A percentile compares a stretch with the other conserved stretches of the same genome.
Evolutionary conservation across 2,113 vertebrate genomes (phyloP).

Genomic region (Thalassoma bifasciatum): DNA sequence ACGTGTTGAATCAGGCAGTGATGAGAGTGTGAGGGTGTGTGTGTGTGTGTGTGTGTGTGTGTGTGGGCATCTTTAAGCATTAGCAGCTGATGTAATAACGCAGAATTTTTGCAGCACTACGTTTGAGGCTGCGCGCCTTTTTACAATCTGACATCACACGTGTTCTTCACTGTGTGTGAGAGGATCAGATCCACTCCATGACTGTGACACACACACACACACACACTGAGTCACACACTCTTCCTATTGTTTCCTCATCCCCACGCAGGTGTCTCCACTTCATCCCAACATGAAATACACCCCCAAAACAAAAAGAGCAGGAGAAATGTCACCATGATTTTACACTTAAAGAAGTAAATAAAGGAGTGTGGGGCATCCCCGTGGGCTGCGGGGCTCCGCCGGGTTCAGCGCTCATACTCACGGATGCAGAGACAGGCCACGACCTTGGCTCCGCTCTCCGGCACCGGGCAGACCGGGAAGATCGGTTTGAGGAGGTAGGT

Average conservation of each 20-base stretch:
- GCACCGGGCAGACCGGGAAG: slow-evolving; percentile 92
- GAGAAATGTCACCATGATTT: too few relatives aligned
- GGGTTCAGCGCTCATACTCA: slow-evolving; percentile 83
- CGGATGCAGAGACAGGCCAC: slow-evolving; percentile 95
- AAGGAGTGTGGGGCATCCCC: too few relatives aligned
- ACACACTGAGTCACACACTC: too few relatives aligned
- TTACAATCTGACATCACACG: neutral
- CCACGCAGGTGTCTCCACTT: too few relatives aligned
- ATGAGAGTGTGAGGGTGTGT: too few relatives aligned
- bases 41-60: neutral
- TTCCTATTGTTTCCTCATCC: too few relatives aligned
- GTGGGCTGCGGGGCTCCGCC: neutral
- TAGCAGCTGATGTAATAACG: slow-evolving; percentile 53
- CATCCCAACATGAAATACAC: too few relatives aligned
- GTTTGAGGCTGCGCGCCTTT: neutral
- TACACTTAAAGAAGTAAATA: too few relatives aligned
- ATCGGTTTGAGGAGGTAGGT: slow-evolving; percentile 96
- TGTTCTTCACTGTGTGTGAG: neutral
- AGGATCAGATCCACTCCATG: too few relatives aligned
- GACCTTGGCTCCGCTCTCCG: slow-evolving; percentile 89
- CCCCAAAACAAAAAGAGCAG: too few relatives aligned
- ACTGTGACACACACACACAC: too few relatives aligned
- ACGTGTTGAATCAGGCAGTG: neutral
- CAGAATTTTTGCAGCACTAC: neutral
- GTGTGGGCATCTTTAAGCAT: neutral